Conservation (phyloP, 1,140 invertebrate species). For the Laupala kohalensis region DNA sequence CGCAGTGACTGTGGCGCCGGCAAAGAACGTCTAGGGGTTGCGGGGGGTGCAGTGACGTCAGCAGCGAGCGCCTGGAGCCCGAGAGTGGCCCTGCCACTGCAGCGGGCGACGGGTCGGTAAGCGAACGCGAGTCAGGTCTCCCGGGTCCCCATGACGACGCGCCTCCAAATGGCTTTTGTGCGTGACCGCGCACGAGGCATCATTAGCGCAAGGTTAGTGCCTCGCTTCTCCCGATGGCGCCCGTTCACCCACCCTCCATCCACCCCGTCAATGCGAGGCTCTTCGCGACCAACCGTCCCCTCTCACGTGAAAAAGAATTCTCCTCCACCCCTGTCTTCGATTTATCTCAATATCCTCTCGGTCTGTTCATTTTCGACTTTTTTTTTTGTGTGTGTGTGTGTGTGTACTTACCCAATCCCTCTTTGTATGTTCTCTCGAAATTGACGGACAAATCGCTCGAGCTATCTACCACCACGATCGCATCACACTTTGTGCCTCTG, state of each 20-base stretch:
- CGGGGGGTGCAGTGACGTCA: background rate
- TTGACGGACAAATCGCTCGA: too few species aligned
- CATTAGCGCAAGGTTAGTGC: background rate
- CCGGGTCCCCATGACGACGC: background rate
- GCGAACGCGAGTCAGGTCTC: background rate
- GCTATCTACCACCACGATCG: too few species aligned
- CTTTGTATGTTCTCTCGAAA: too few species aligned
- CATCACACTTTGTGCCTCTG: too few species aligned
- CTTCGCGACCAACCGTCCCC: background rate
- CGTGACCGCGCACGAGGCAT: background rate
- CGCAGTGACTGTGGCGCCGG: background rate
- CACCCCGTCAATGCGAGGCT: background rate
- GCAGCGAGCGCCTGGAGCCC: too few species aligned
- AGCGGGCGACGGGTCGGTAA: background rate
- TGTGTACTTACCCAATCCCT: too few species aligned
- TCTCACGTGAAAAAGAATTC: too few species aligned
- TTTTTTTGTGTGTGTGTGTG: too few species aligned
- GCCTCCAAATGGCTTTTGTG: background rate
- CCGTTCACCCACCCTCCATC: too few species aligned
- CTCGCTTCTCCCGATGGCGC: background rate
- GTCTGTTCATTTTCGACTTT: background rate
- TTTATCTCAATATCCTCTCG: background rate
- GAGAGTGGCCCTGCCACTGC: background rate
- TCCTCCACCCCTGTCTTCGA: background rate
- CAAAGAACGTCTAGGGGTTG: background rate